These are phyloP conservation scores for Eupithecia vulgata DNA, from an alignment of 2,888 invertebrate genomes.

Conservation along the genomic window DNA sequence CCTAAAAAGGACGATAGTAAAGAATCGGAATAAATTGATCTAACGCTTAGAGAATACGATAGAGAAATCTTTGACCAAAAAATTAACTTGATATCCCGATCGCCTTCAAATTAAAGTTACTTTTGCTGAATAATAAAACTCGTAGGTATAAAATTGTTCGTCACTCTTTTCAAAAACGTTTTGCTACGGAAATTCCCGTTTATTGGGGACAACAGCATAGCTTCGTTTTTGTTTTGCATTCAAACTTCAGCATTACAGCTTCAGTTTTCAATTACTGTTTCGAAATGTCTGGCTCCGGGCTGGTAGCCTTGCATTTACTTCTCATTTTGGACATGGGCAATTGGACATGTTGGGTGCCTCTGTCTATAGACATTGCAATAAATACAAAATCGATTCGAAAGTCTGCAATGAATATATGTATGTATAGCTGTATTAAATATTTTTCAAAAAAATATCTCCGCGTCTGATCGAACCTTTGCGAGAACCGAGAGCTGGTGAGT, in stretches of 20 bases:
- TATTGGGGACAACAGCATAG: slow-evolving; percentile 23
- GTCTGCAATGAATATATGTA: too few species aligned
- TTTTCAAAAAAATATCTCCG: too few species aligned
- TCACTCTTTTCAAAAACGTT: slow-evolving; percentile 12
- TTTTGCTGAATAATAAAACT: not conserved
- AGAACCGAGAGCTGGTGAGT: too few species aligned
- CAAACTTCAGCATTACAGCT: slow-evolving; percentile 34
- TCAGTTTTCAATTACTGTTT: slow-evolving; percentile 45
- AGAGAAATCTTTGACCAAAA: not conserved
- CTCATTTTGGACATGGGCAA: slow-evolving; percentile 1
- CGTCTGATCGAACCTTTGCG: too few species aligned
- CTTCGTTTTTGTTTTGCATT: slow-evolving; percentile 33
- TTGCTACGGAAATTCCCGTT: slow-evolving; percentile 12
- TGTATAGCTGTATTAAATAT: too few species aligned
- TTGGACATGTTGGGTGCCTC: not conserved
- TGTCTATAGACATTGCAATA: not conserved
- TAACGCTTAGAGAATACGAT: not conserved
- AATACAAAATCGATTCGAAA: too few species aligned
- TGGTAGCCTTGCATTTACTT: slow-evolving; percentile 21
- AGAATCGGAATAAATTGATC: not conserved
- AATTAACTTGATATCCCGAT: not conserved
- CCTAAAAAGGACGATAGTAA: too few species aligned
- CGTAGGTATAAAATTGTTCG: not conserved
- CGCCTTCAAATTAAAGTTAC: not conserved
- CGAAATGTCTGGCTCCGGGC: slow-evolving; percentile 23